A percentile compares a stretch with the other conserved stretches of the same genome.
Conservation (phyloP, 2,797 vertebrate species). For the Vireo griseus region DNA sequence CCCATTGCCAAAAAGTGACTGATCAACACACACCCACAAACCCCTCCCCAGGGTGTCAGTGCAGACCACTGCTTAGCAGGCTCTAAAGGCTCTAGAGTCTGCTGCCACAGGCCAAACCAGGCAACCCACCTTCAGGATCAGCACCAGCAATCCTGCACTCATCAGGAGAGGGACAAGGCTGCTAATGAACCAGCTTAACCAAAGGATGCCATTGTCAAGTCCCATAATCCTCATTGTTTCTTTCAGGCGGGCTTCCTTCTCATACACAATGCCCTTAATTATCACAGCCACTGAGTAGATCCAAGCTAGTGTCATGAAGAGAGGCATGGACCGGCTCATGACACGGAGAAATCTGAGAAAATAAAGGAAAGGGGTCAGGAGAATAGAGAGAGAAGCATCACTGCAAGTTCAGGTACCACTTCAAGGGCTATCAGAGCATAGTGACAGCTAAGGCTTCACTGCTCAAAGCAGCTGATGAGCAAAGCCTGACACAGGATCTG, state of each 20-base stretch:
- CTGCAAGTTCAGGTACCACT: background rate
- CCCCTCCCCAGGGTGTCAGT: background rate
- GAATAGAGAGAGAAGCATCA: background rate
- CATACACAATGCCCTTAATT: constrained; percentile 95
- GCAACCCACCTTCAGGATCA: constrained; percentile 87
- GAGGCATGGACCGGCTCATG: constrained; percentile 96
- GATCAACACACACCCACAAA: background rate
- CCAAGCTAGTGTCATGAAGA: constrained; percentile 98
- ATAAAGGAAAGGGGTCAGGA: background rate
- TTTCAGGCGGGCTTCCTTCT: constrained; percentile 95
- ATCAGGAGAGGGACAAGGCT: constrained; percentile 92
- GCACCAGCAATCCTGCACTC: constrained; percentile 88
- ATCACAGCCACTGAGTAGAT: constrained; percentile 98
- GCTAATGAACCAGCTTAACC: constrained; percentile 99
- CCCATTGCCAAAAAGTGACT: background rate
- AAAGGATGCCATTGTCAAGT: constrained; percentile 89
- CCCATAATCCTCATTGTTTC: constrained; percentile 99
- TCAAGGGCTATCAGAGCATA: background rate
- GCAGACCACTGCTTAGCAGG: background rate
- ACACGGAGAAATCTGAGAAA: constrained; percentile 87
- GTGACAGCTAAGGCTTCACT: background rate
- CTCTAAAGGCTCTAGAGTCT: background rate
- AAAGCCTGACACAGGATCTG: background rate
- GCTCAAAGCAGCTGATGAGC: background rate
- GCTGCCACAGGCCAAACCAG: background rate